phyloP scores from a whole-genome alignment of 2,113 vertebrate species.

The Eulacestoma nigropectus region DNA sequence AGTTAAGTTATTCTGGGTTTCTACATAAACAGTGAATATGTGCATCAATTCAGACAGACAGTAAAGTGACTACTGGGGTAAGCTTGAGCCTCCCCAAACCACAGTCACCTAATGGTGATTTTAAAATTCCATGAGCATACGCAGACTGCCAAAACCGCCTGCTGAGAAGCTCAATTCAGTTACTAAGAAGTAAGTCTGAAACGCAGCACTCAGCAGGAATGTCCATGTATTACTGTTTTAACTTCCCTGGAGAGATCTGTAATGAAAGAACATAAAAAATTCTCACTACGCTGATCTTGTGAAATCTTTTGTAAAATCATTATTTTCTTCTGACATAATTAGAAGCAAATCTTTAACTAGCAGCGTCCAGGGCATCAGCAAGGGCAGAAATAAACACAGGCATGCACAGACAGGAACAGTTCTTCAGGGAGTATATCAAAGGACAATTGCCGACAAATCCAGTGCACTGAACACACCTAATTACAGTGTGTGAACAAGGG shows the following conservation, averaged over 20 bases:
- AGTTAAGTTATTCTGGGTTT: not conserved
- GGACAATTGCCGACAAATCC: not conserved
- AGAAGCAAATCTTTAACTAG: not conserved
- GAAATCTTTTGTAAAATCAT: conserved; percentile 25
- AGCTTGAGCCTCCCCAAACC: not conserved
- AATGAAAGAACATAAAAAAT: conserved; percentile 47
- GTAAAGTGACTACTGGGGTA: not conserved
- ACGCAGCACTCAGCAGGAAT: not conserved
- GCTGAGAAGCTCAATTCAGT: not conserved
- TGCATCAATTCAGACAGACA: not conserved
- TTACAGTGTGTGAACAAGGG: not conserved
- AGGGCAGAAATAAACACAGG: accelerated
- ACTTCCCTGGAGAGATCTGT: conserved; percentile 1
- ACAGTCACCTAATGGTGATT: not conserved
- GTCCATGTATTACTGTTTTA: not conserved
- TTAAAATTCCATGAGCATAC: not conserved
- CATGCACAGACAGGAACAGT: accelerated
- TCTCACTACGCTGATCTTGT: not conserved
- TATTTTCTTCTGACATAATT: not conserved
- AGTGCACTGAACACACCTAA: not conserved
- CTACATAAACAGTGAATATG: not conserved
- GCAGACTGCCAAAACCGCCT: not conserved
- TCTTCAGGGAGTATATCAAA: not conserved
- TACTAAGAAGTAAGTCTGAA: not conserved
- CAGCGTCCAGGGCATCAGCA: not conserved